Base-by-base conservation (phyloP, 2,797 vertebrate species). In the Saguinus oedipus region DNA sequence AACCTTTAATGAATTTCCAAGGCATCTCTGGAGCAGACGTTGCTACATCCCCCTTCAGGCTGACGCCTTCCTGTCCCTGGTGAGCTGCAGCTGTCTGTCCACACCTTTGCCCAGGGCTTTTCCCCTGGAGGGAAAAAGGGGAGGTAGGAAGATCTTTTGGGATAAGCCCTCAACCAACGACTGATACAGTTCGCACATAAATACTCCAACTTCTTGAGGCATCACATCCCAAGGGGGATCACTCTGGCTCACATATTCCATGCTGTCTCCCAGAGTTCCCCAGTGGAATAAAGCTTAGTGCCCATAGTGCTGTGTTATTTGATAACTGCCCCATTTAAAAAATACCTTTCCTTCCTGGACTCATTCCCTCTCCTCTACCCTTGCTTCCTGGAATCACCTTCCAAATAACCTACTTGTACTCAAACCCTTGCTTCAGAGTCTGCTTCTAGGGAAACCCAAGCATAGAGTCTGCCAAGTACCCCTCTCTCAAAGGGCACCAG, bases 401-500 rank as follows among this genome's bases (percentile, higher is more conserved):
- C 87, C 53, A 76, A 46, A 93, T 64, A 76, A 80, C 72, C 27
- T 36, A 61, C 50, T 84, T 92, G 33, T 33, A 78, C 26, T 79
- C 42, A 85, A 87, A 70, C 9, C 20, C n/a, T 93, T 46, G 20
- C 93, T 33, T 85, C 27, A 61, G 33, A 39, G 36, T 84, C 39
- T 92, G 48, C 30, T 87, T 90, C 42, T 68, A 53, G 15, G 13
- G 12, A 88, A 81, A 92, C 33, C 27, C 87, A 74, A 80, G 81
- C 46, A 74, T 48, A 81, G 55, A 42, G 44, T 46, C 22, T 33
- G 3, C 48, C 74, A 85, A 93, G 64, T n/a, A 30, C 33, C 22
- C 87, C 87, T 90, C 55, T 39, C 46, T 75, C 82, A 74, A 57
- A 97, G 42, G 87, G 55, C 68, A 53, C 17, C 44, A 50, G 57